Percentiles rank a stretch among this genome's conserved stretches.
These are phyloP conservation scores for Chaetophractus vellerosus DNA, from an alignment of 2,797 vertebrate species.

Conservation along the genomic window DNA sequence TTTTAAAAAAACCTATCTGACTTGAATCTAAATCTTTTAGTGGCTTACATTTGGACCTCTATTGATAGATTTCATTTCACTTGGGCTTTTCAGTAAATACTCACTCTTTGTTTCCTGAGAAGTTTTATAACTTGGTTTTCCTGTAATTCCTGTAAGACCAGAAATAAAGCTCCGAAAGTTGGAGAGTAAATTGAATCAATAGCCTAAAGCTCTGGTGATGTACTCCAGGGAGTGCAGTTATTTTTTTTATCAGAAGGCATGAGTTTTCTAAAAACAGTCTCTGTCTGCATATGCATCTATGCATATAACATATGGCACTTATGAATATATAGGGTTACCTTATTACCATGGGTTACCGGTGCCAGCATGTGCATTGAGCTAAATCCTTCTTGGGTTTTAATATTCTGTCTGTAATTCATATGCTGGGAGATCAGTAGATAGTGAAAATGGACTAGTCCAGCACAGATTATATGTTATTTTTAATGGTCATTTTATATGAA, in stretches of 20 bases:
- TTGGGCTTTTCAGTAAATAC: slow-evolving; percentile 55
- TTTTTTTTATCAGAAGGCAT: slow-evolving; percentile 65
- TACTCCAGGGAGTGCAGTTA: slow-evolving; percentile 49
- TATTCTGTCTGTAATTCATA: slow-evolving; percentile 61
- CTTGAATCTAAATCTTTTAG: slow-evolving; percentile 43
- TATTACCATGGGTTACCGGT: slow-evolving; percentile 69
- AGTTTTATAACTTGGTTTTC: slow-evolving; percentile 63
- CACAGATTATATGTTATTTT: not conserved
- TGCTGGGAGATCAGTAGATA: slow-evolving; percentile 51
- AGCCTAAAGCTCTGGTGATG: slow-evolving; percentile 51
- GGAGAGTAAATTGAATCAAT: slow-evolving; percentile 67
- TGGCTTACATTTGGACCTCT: not conserved
- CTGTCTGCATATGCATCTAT: slow-evolving; percentile 69
- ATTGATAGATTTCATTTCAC: slow-evolving; percentile 32
- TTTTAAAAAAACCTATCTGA: not conserved
- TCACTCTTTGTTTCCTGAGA: slow-evolving; percentile 66
- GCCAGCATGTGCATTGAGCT: slow-evolving; percentile 49
- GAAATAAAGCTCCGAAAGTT: slow-evolving; percentile 71
- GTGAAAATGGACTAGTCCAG: slow-evolving; percentile 26
- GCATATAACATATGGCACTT: slow-evolving; percentile 63
- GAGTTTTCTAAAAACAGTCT: slow-evolving; percentile 75
- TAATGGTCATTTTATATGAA: not conserved
- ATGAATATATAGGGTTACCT: slow-evolving; percentile 70
- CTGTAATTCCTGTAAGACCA: slow-evolving; percentile 66
- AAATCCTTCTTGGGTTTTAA: slow-evolving; percentile 73